Percentiles rank a stretch among this genome's conserved stretches.
Evolutionary conservation across 2,113 vertebrate species (phyloP).

Genomic region (Chaetodon trifascialis): DNA sequence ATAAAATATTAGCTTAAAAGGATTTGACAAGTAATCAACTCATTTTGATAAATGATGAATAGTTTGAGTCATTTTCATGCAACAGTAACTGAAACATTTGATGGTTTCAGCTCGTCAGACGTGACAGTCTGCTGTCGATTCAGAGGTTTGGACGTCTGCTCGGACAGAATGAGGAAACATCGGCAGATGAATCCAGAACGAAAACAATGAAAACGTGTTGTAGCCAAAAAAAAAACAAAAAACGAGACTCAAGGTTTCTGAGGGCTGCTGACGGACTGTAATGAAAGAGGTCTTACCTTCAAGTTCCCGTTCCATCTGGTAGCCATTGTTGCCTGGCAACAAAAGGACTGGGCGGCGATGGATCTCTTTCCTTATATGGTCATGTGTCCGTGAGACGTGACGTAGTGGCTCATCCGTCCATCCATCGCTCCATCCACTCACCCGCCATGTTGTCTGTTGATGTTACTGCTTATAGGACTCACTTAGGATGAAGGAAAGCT

Average conservation of each 20-base stretch:
- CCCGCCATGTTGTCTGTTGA: conserved; percentile 47
- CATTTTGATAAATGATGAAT: too few species aligned
- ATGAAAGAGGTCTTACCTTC: conserved; percentile 34
- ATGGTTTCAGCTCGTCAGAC: too few species aligned
- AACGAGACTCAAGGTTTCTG: conserved; percentile 34
- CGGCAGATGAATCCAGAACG: too few species aligned
- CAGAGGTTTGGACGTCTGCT: too few species aligned
- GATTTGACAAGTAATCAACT: too few species aligned
- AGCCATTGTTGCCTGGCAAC: conserved; percentile 1
- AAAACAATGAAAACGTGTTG: background rate
- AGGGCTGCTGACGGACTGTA: conserved; percentile 22
- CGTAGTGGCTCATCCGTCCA: conserved; percentile 32
- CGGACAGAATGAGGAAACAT: too few species aligned
- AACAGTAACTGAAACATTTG: too few species aligned
- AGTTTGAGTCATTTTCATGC: too few species aligned
- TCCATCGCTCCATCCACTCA: conserved; percentile 52
- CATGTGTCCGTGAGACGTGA: conserved; percentile 34
- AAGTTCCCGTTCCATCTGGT: background rate
- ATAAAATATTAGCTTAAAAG: too few species aligned
- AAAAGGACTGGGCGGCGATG: background rate
- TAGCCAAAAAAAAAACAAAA: background rate
- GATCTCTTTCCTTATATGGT: conserved; percentile 49
- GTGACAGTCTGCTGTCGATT: too few species aligned
- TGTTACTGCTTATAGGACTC: conserved; percentile 23
- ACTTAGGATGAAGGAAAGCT: background rate